A percentile compares a stretch with the other conserved stretches of the same genome.
Evolutionary conservation across 2,888 invertebrate genomes (phyloP).

Genomic region (Caenorhabditis afra): DNA sequence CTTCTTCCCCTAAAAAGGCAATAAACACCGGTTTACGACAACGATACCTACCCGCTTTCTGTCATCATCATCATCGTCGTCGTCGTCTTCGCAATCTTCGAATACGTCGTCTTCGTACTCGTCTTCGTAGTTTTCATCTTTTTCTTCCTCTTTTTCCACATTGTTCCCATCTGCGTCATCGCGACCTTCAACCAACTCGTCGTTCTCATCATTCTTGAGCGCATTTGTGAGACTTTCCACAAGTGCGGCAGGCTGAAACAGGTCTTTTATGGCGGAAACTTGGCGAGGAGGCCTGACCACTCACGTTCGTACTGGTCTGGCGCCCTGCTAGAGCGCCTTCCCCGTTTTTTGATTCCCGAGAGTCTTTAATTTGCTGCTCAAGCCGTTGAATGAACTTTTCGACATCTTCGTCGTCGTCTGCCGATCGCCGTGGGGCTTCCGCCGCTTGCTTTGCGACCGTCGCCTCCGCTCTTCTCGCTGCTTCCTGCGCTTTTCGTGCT

Average conservation of each 20-base stretch:
- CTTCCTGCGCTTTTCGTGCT: constrained; percentile 11
- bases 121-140: no score
- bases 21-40: constrained; percentile 42
- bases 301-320: constrained; percentile 39
- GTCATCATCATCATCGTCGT: constrained; percentile 17
- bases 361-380: constrained; percentile 24
- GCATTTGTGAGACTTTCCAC: constrained; percentile 55
- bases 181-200: constrained; percentile 29
- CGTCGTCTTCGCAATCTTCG: background rate
- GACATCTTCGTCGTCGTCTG: constrained; percentile 38
- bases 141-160: background rate
- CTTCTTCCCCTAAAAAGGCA: constrained; percentile 31
- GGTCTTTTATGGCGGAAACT: background rate
- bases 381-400: constrained; percentile 30
- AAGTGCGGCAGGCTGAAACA: constrained; percentile 46
- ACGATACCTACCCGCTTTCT: constrained; percentile 33
- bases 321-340: constrained; percentile 60
- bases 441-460: no score
- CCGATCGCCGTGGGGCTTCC: constrained; percentile 14
- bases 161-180: constrained; percentile 4
- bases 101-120: no score
- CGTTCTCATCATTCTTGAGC: constrained; percentile 14
- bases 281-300: constrained; percentile 1
- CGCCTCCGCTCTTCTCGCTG: constrained; percentile 12
- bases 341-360: constrained; percentile 54